phyloP scores from a whole-genome alignment of 2,888 invertebrate species.

The Leptogaster cylindrica region DNA sequence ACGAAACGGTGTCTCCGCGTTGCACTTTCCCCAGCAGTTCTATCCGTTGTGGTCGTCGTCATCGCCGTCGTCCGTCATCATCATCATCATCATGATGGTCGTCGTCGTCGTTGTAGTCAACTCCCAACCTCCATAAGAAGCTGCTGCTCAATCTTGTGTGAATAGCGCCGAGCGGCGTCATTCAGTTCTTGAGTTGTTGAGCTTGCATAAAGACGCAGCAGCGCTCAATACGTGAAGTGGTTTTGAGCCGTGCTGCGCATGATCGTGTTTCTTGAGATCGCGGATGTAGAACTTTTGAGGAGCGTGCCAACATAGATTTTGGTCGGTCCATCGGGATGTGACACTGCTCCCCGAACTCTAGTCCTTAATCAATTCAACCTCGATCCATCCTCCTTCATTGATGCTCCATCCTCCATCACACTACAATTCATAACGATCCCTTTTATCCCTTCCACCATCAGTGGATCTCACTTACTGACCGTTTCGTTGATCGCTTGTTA shows the following conservation, averaged over 20 bases:
- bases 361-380: no score
- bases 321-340: constrained; percentile 11
- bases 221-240: constrained; percentile 9
- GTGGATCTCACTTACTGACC: background rate
- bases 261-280: background rate
- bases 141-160: background rate
- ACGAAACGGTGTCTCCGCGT: constrained; percentile 15
- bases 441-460: background rate
- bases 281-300: no score
- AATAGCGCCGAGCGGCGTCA: constrained; percentile 7
- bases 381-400: background rate
- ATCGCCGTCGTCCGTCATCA: no score
- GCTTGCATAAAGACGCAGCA: constrained; percentile 28
- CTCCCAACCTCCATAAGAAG: background rate
- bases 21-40: constrained; percentile 16
- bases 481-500: constrained; percentile 7
- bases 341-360: constrained; percentile 5
- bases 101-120: background rate
- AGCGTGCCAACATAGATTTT: no score
- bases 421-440: background rate
- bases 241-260: background rate
- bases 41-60: no score
- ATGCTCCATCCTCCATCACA: constrained; percentile 1
- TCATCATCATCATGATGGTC: no score
- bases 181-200: constrained; percentile 21